Evolutionary conservation across 2,797 vertebrate species (phyloP), one percentile per base, ranked within the genome.

Genomic region (Lerista edwardsae): DNA sequence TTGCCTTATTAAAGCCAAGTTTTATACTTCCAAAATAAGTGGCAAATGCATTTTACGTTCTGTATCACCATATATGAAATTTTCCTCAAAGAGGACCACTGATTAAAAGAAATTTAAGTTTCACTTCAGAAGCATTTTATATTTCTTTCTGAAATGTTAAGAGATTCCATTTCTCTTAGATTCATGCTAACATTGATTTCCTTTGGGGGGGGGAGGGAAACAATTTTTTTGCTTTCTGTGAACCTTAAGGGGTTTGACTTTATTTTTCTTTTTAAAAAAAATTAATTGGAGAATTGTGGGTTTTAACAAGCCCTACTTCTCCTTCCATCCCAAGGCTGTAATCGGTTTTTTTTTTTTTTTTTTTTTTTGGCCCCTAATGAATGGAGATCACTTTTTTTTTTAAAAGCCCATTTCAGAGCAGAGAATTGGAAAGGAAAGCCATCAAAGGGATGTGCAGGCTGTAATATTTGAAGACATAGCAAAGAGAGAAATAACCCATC

Each of bases 61-160:
- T 61, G 75, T 69, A 76, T 61, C 69, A 81, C 88, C 75, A 17
- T 25, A 77, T 65, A 17, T 73, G 74, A 68, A 71, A 84, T 0
- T 11, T 0, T 65, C 81, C 83, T 62, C 29, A 6, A 87, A 85
- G 90, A 86, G 72, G 84, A 23, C 86, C 91, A 91, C 90, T 88
- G 91, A 72, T 91, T 92, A 12, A 92, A 91, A 89, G 87, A 82
- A 95, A 90, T 86, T 55, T 90, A 81, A 90, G 87, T 89, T 90
- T 91, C 74, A 88, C 88, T 91, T 93, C 89, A 92, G 92, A 88
- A 88, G 88, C 71, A 86, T 86, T 85, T 92, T 0, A 0, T 88
- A 90, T 90, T 94, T 86, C 89, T 94, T 87, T 93, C 69, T 93
- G 85, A 95, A 96, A 95, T 93, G 87, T 93, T 39, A 92, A 94